phyloP scores from a whole-genome alignment of 2,888 invertebrate genomes.

The Willowsia nigromaculata region DNA sequence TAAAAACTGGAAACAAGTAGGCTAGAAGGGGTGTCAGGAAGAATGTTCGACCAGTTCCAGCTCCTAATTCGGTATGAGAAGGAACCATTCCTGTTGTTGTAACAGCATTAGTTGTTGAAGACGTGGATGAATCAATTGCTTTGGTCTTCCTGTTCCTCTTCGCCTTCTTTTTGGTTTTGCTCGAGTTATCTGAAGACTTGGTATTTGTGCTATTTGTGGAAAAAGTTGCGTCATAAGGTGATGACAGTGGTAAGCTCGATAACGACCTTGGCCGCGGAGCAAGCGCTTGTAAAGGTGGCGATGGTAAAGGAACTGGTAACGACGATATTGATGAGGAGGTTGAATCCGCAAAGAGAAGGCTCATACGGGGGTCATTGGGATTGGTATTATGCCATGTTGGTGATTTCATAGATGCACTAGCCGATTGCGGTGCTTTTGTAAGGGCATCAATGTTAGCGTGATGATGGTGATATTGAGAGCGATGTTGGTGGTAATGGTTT shows the following conservation, averaged over 20 bases:
- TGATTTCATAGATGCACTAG: neutral
- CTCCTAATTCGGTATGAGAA: neutral
- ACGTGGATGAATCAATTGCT: neutral
- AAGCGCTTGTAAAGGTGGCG: neutral
- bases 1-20: slow-evolving; percentile 41
- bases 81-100: neutral
- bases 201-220: neutral
- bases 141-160: neutral
- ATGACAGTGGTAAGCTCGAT: neutral
- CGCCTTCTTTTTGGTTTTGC: neutral
- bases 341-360: slow-evolving; percentile 3
- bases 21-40: slow-evolving; percentile 40
- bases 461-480: neutral
- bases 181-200: neutral
- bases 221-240: neutral
- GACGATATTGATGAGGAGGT: neutral
- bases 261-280: slow-evolving; percentile 46
- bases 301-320: neutral
- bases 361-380: slow-evolving; percentile 6
- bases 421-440: neutral
- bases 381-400: slow-evolving; percentile 21
- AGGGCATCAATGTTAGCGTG: neutral
- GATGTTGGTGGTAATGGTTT: neutral
- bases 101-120: neutral
- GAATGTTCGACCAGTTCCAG: slow-evolving; percentile 26